Conservation (phyloP, 2,888 invertebrate genomes). For the Tillus elongatus region DNA sequence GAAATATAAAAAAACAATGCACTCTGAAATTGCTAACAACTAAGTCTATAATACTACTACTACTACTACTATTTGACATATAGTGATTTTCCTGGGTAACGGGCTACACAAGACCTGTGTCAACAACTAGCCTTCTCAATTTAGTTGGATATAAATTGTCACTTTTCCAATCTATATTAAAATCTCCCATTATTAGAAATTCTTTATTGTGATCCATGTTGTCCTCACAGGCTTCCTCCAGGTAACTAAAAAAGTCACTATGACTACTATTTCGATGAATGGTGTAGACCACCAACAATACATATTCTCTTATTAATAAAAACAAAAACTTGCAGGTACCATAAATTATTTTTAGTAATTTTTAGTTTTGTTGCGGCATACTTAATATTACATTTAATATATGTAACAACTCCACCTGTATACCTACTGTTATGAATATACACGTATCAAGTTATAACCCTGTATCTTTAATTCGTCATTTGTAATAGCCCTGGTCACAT, state of each 20-base stretch:
- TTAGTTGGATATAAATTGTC: too few species aligned
- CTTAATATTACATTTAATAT: not conserved
- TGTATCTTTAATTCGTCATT: not conserved
- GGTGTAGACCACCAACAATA: not conserved
- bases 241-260: not conserved
- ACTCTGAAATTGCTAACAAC: too few species aligned
- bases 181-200: not conserved
- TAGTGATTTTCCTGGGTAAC: too few species aligned
- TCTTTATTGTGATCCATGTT: not conserved
- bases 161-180: conserved; percentile 4
- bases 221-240: not conserved
- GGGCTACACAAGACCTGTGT: too few species aligned
- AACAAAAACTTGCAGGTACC: not conserved
- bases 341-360: not conserved
- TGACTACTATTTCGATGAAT: not conserved
- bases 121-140: too few species aligned
- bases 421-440: not conserved
- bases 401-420: not conserved
- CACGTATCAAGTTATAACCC: not conserved
- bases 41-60: too few species aligned
- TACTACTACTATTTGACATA: too few species aligned
- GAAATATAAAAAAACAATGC: too few species aligned
- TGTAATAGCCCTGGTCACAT: not conserved
- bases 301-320: not conserved
- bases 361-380: not conserved